Percentiles rank a stretch among this genome's conserved stretches.
Conservation (phyloP, 1,140 invertebrate species). For the Sinella curviseta region DNA sequence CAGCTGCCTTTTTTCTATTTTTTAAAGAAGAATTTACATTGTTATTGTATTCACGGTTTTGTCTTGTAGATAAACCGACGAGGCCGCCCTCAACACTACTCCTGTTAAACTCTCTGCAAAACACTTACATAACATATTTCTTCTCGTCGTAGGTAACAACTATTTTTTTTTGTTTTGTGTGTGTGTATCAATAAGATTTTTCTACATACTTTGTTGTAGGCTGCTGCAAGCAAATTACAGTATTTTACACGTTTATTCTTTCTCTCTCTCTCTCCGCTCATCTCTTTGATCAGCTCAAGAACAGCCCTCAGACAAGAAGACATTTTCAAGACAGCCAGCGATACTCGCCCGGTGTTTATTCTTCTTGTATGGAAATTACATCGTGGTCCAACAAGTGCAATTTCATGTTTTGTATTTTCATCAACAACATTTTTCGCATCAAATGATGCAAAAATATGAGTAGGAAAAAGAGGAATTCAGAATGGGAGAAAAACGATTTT, state of each 20-base stretch:
- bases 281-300: background rate
- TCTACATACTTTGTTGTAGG: background rate
- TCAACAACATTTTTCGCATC: conserved; percentile 11
- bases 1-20: background rate
- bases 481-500: background rate
- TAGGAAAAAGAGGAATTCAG: background rate
- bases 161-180: background rate
- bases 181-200: background rate
- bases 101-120: background rate
- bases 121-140: conserved; percentile 19
- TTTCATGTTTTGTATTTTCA: conserved; percentile 16
- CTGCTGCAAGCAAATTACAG: background rate
- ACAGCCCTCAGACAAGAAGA: too few relatives aligned
- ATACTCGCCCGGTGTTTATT: too few relatives aligned
- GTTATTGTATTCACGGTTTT: background rate
- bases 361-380: background rate
- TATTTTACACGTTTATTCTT: background rate
- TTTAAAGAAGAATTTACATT: background rate
- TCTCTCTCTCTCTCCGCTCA: background rate
- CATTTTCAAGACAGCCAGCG: background rate
- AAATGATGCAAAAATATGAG: conserved; percentile 6
- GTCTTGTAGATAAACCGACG: conserved; percentile 1
- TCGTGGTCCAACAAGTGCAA: conserved; percentile 19
- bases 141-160: background rate
- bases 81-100: conserved; percentile 22